phyloP scores from a whole-genome alignment of 2,888 invertebrate species.

The Pimpla rufipes region DNA sequence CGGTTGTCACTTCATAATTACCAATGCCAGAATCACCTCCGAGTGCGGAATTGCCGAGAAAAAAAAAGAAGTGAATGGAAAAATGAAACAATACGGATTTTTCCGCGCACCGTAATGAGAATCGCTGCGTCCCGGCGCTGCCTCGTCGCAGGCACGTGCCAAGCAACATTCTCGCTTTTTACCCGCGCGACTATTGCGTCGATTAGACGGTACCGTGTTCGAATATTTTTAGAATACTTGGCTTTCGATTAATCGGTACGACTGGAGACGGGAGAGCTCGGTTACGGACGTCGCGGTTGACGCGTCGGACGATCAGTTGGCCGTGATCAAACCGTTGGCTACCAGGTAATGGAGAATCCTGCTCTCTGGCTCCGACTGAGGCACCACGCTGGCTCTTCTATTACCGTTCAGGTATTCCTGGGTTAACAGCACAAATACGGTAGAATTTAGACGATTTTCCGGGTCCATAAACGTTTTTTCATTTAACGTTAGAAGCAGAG shows the following conservation, averaged over 20 bases:
- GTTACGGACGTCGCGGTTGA: constrained; percentile 8
- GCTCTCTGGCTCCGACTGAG: constrained; percentile 87
- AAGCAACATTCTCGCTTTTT: constrained; percentile 19
- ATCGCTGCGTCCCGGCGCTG: constrained; percentile 18
- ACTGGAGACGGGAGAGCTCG: constrained; percentile 43
- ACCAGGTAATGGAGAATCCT: constrained; percentile 87
- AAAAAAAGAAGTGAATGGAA: not conserved
- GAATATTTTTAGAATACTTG: constrained; percentile 34
- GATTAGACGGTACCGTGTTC: constrained; percentile 16
- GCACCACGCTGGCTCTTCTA: constrained; percentile 83
- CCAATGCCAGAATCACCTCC: no score
- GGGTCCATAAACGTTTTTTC: no score
- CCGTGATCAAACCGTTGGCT: constrained; percentile 87
- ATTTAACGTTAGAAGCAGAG: not conserved
- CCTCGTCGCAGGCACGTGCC: constrained; percentile 26
- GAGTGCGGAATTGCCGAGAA: not conserved
- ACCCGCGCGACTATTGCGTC: constrained; percentile 29
- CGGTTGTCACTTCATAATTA: no score
- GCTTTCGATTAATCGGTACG: constrained; percentile 26
- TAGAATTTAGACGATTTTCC: not conserved
- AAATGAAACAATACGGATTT: constrained; percentile 27
- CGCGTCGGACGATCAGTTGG: constrained; percentile 77
- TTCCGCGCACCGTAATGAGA: constrained; percentile 40
- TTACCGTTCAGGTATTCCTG: constrained; percentile 85
- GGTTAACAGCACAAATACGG: constrained; percentile 56